Percentiles rank a stretch among this genome's conserved stretches.
Evolutionary conservation across 2,888 invertebrate genomes (phyloP).

Genomic region (Parnassius glacialis): DNA sequence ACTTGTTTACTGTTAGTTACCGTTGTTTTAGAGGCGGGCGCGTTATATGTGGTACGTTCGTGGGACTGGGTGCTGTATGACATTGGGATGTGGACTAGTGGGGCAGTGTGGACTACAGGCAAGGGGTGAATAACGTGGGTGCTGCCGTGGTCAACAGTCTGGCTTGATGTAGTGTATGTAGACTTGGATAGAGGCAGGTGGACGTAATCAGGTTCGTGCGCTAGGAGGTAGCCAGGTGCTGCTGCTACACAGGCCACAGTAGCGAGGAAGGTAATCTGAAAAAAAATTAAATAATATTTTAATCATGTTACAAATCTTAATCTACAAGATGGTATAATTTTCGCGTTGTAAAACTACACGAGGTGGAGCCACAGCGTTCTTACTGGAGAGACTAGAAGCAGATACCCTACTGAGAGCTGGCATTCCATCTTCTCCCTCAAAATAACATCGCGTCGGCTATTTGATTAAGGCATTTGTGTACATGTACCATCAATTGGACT

Average conservation of each 20-base stretch:
- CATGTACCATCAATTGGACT: too few relatives aligned
- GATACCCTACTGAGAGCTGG: too few relatives aligned
- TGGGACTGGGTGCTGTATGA: conserved; percentile 43
- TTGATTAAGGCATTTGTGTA: too few relatives aligned
- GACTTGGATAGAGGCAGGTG: conserved; percentile 45
- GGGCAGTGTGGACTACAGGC: conserved; percentile 37
- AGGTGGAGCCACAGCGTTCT: too few relatives aligned
- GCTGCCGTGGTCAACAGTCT: conserved; percentile 53
- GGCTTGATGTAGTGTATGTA: conserved; percentile 50
- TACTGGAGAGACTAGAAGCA: too few relatives aligned
- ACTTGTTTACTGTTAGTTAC: conserved; percentile 62
- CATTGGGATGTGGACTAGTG: conserved; percentile 43
- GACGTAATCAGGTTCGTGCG: conserved; percentile 44
- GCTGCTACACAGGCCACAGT: conserved; percentile 50
- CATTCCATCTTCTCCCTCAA: too few relatives aligned
- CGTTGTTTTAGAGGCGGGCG: conserved; percentile 44
- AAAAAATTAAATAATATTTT: conserved; percentile 5
- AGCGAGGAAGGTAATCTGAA: conserved; percentile 48
- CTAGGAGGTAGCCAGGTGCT: conserved; percentile 46
- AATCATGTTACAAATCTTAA: too few relatives aligned
- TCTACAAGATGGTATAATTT: too few relatives aligned
- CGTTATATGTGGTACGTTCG: conserved; percentile 49
- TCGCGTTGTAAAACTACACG: too few relatives aligned
- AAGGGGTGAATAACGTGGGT: conserved; percentile 45
- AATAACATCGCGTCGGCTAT: too few relatives aligned